These are phyloP conservation scores for Limanda limanda DNA, from an alignment of 2,113 vertebrate genomes.

Conservation along the genomic window DNA sequence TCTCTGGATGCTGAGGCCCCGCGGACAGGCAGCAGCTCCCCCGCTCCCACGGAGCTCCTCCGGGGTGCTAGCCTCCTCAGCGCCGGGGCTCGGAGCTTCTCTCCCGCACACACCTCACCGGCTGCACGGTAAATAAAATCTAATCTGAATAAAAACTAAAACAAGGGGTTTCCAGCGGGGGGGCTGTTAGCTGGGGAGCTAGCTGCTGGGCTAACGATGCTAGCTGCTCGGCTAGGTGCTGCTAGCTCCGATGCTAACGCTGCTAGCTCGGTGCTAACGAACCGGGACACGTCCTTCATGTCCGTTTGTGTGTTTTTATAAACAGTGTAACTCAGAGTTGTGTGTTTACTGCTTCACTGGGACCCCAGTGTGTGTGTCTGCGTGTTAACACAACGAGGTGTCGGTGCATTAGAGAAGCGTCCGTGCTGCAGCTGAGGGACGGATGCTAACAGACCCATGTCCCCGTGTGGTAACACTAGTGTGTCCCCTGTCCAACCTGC, in stretches of 20 bases:
- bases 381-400: not conserved
- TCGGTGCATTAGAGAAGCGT: too few relatives aligned
- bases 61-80: not conserved
- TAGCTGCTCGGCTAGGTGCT: slow-evolving; percentile 56
- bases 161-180: slow-evolving; percentile 10
- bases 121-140: slow-evolving; percentile 52
- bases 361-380: too few relatives aligned
- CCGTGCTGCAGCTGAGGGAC: not conserved
- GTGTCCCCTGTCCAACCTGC: slow-evolving; percentile 2
- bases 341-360: too few relatives aligned
- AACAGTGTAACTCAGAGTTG: too few relatives aligned
- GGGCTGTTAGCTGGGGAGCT: slow-evolving; percentile 38
- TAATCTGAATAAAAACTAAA: slow-evolving; percentile 35
- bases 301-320: not conserved
- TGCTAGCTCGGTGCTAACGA: slow-evolving; percentile 31
- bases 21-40: slow-evolving; percentile 70
- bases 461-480: not conserved
- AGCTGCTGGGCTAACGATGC: slow-evolving; percentile 60
- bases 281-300: slow-evolving; percentile 7
- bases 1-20: slow-evolving; percentile 78
- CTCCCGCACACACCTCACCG: not conserved
- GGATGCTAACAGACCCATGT: slow-evolving; percentile 26
- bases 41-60: slow-evolving; percentile 43
- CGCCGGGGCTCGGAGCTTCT: slow-evolving; percentile 24
- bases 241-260: slow-evolving; percentile 59